Base-by-base conservation (phyloP, 2,888 invertebrate species). In the Clusia tigrina region DNA sequence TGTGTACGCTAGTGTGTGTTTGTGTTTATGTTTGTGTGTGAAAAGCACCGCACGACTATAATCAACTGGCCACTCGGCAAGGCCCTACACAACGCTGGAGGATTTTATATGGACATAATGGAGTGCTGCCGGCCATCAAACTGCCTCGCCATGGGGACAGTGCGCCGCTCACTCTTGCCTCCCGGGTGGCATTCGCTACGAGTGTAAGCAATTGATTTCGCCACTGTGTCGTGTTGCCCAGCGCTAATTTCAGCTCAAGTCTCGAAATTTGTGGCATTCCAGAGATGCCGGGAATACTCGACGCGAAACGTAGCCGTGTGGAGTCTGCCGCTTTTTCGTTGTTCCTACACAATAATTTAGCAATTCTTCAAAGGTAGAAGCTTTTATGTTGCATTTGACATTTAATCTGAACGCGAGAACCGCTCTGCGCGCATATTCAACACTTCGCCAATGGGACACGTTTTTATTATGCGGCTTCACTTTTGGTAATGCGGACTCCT, bases 321-420 rank as follows among this genome's bases (percentile, higher is more conserved):
- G 26, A 54, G 42, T 18, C 6, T 38, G 17, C 17, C n/a, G n/a
- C 37, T 20, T 23, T 58, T 54, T 20, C 12, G 12, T 38, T 18
- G 20, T 54, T 20, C 24, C 48, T 58, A 32, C 37, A 15, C 25
- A 9, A 18, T 38, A 32, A 54, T 32, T 76, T 72, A 76, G 72
- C 74, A 73, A 75, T 78, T 79, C 78, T 74, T 79, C 73, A 75
- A 78, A 76, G 76, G 74, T 77, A 78, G 74, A 78, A 76, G 75
- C 78, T 80, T 78, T 78, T 78, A 78, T 78, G 78, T 78, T 79
- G 78, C 72, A 79, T 78, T 78, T 78, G 78, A 78, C 78, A 78
- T 79, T 78, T 78, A 77, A 78, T 75, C 78, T 75, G 74, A 75
- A 77, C 78, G 74, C 74, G 72, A 75, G 78, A 75, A 75, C 74